A percentile compares a stretch with the other conserved stretches of the same genome.
These are phyloP conservation scores for Brachyptera risi DNA, from an alignment of 2,888 invertebrate species.

Conservation along the genomic window DNA sequence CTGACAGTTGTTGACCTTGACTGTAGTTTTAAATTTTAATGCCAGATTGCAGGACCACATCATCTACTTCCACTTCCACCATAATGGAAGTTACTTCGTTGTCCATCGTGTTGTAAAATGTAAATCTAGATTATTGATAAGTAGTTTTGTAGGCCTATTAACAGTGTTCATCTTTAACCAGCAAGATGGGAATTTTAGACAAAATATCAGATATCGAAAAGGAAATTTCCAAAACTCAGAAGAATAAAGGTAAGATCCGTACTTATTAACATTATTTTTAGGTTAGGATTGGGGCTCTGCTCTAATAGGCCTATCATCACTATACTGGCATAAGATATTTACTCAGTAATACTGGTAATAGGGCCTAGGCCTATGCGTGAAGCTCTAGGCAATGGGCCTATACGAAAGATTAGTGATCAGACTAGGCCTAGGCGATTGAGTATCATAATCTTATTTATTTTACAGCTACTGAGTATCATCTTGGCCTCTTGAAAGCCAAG, in stretches of 20 bases:
- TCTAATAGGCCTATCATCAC: neutral
- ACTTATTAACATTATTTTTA: neutral
- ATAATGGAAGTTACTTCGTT: neutral
- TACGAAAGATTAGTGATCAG: too few relatives aligned
- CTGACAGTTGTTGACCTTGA: too few relatives aligned
- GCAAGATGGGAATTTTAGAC: slow-evolving; percentile 92
- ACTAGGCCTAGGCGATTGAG: neutral
- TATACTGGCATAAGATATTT: neutral
- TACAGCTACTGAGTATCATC: slow-evolving; percentile 97
- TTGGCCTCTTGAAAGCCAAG: slow-evolving; percentile 95
- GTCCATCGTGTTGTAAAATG: neutral
- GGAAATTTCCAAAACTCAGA: slow-evolving; percentile 97
- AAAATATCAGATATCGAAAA: slow-evolving; percentile 98
- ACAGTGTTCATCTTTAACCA: neutral
- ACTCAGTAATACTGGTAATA: neutral
- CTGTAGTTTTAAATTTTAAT: too few relatives aligned
- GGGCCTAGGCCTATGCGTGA: neutral
- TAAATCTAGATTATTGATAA: neutral
- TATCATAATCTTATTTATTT: slow-evolving; percentile 33
- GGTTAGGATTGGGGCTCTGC: neutral
- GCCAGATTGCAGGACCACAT: neutral
- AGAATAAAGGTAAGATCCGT: slow-evolving; percentile 91
- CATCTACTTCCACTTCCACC: neutral
- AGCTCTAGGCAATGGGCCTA: neutral
- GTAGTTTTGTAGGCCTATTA: too few relatives aligned